Base-by-base conservation (phyloP, 2,888 invertebrate genomes). In the Caenorhabditis sp. region DNA sequence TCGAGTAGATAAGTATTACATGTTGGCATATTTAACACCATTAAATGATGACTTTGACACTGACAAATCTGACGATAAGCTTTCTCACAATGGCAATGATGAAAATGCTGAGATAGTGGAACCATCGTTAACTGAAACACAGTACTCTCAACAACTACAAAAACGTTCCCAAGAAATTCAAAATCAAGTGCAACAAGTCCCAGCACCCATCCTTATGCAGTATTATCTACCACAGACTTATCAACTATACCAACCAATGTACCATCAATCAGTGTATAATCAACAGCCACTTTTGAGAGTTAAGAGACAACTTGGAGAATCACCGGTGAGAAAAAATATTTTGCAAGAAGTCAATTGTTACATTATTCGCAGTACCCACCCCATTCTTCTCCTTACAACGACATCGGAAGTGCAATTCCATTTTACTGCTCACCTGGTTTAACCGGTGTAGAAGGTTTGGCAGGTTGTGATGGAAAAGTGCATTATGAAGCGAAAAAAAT, bases 11-110 rank as follows among this genome's bases (percentile, higher is more conserved):
- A 61, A 75, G 23, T 77, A 72, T 49, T 64, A 65, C 26, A 54
- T 79, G 17, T 53, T 79, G 7, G 76, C 78, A 0, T 78, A 75
- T 59, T 68, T 69, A n/a, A 78, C 78, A 8, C 78, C 78, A n/a
- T 59, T 59, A 14, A 54, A 63, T n/a, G 62, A 68, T 31, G 17
- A 62, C 12, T 61, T 63, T 43, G 43, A 12, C 2, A 52, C 66
- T 14, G 69, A 68, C 43, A 62, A 69, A 38, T 31, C 10, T 4
- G 70, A 67, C 17, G 63, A 68, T 58, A 67, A 60, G 8, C n/a
- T 43, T 3, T 10, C 10, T 43, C 14, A 14, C 2, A 43, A 10
- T 43, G 43, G 17, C 3, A 43, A 43, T 43, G 43, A 43, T 10
- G 8, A 10, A 43, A 17, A 43, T 43, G 43, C 43, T 14, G 43